A percentile compares a stretch with the other conserved stretches of the same genome.
Evolutionary conservation across 1,140 invertebrate species (phyloP).

Genomic region (Metopolophium dirhodum): DNA sequence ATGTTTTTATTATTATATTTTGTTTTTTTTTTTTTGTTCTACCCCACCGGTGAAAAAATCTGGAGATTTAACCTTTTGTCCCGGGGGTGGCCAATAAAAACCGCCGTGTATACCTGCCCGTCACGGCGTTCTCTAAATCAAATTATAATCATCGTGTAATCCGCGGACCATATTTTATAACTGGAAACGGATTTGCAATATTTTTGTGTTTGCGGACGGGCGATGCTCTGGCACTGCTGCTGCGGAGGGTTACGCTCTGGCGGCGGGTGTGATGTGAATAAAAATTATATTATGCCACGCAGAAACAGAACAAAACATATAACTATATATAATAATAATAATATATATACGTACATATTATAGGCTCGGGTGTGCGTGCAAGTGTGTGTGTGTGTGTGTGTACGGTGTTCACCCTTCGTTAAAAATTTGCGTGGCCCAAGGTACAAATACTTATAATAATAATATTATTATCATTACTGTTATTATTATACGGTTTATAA

Average conservation of each 20-base stretch:
- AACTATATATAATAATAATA: neutral
- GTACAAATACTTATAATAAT: conserved; percentile 3
- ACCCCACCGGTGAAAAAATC: neutral
- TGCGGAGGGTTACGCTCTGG: neutral
- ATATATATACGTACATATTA: neutral
- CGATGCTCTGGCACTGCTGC: neutral
- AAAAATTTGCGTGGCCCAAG: neutral
- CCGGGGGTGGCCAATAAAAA: neutral
- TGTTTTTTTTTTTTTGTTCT: neutral
- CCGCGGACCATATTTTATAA: conserved; percentile 27
- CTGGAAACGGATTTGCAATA: conserved; percentile 31
- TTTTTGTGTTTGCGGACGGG: neutral
- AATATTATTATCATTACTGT: neutral
- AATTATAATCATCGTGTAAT: conserved; percentile 36
- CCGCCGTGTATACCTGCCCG: neutral
- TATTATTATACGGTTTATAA: neutral
- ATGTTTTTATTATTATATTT: neutral
- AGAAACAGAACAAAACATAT: neutral
- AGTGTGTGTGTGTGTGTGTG: neutral
- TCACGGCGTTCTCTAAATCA: conserved; percentile 32
- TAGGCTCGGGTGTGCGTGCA: neutral
- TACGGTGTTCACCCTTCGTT: neutral
- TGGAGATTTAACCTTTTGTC: conserved; percentile 16
- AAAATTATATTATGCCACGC: neutral
- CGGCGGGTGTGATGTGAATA: conserved; percentile 20